Percentiles rank a stretch among this genome's conserved stretches.
Conservation (phyloP, 2,797 vertebrate species). For the Neosilurus hyrtlii region DNA sequence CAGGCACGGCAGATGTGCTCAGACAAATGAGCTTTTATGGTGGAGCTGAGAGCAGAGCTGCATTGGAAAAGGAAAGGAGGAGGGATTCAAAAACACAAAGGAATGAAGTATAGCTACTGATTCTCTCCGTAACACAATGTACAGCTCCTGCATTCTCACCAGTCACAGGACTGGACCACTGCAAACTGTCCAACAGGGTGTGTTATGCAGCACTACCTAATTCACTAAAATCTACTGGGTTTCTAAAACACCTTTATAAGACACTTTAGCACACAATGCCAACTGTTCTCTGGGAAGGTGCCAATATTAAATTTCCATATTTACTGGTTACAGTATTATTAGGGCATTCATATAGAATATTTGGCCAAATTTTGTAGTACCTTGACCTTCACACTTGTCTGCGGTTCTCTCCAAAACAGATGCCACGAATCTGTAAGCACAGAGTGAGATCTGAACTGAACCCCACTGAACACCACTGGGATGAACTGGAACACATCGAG, state of each 20-base stretch:
- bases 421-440: too few species aligned
- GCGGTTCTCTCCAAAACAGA: neutral
- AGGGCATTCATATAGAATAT: neutral
- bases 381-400: neutral
- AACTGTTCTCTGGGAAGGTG: neutral
- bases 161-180: neutral
- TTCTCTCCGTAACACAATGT: constrained; percentile 31
- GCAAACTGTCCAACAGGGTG: neutral
- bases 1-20: constrained; percentile 37
- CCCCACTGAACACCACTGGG: too few species aligned
- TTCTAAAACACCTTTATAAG: neutral
- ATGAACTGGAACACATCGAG: too few species aligned
- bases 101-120: constrained; percentile 16
- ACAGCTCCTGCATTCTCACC: constrained; percentile 19
- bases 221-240: neutral
- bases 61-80: constrained; percentile 15
- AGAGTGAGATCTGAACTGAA: too few species aligned
- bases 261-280: neutral
- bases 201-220: neutral
- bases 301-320: neutral
- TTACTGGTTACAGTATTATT: neutral
- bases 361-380: neutral
- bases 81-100: constrained; percentile 26
- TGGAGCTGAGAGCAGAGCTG: neutral
- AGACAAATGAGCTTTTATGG: constrained; percentile 48